Evolutionary conservation across 1,140 invertebrate species (phyloP).

Genomic region (Lepidostoma basale): DNA sequence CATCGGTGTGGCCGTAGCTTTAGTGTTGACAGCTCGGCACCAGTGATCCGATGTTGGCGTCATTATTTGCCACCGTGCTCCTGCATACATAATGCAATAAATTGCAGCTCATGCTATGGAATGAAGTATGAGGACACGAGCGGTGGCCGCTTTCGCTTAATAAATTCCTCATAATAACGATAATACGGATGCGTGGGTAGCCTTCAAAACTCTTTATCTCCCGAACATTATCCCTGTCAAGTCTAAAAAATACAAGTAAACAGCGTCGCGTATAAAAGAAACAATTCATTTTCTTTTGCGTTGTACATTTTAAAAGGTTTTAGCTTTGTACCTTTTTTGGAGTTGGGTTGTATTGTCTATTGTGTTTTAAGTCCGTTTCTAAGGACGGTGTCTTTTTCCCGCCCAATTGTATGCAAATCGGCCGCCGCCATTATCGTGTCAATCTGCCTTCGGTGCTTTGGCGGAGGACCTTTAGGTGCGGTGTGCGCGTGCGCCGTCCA

Average conservation of each 20-base stretch:
- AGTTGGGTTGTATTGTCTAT: no score
- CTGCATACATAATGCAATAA: background rate
- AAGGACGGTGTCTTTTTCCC: background rate
- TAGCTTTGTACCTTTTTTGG: no score
- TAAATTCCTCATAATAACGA: conserved; percentile 13
- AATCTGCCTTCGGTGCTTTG: conserved; percentile 1
- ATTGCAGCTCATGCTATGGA: background rate
- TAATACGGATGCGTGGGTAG: conserved; percentile 1
- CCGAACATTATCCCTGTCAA: no score
- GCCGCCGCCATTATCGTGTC: conserved; percentile 10
- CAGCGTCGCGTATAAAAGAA: no score
- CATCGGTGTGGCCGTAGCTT: no score
- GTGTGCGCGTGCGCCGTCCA: background rate
- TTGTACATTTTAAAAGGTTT: no score
- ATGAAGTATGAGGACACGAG: background rate
- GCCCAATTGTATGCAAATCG: conserved; percentile 22
- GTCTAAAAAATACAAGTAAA: background rate
- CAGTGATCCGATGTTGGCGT: background rate
- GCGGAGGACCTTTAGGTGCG: conserved; percentile 1
- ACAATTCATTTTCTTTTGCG: background rate
- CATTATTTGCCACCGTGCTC: background rate
- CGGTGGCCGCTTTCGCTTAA: background rate
- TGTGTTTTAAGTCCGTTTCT: no score
- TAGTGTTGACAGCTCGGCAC: no score
- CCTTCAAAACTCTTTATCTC: background rate